Base-by-base conservation (phyloP, 2,888 invertebrate species). In the Pammene aurita region DNA sequence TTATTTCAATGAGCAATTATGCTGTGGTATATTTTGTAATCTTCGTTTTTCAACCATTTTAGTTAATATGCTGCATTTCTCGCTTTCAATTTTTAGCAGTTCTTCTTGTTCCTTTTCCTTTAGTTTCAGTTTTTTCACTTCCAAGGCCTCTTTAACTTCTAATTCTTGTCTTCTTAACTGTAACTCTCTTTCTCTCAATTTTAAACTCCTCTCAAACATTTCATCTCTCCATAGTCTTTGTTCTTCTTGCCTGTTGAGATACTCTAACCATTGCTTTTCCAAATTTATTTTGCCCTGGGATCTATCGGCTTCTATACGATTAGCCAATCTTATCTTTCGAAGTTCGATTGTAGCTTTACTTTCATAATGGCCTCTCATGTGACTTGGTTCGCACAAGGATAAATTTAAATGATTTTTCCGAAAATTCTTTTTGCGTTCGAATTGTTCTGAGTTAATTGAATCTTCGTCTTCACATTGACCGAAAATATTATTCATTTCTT, bases 251-350 rank as follows among this genome's bases (percentile, higher is more conserved):
- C 76, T 77, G 50, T 75, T 77, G 71, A 86, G 76, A 76, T 83
- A 86, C 69, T 85, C 79, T 52, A 86, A 72, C 86, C 85, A 86
- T 67, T 85, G 86, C 67, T 77, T 84, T 71, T 86, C 86, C 63
- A 86, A 75, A 65, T 80, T 78, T 65, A 85, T 78, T 78, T 85
- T 86, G n/a, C 82, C 80, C 72, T 84, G 84, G 18, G 75, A 78
- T 71, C 79, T 79, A 57, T 84, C 86, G 66, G 81, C 77, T 71
- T 86, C 82, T 71, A 86, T 84, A 76, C 84, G 79, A 52, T 80
- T 84, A 11, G 85, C 83, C 54, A 86, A 74, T 75, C 86, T 80
- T 52, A 80, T 75, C 77, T 86, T 86, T 58, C 86, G 78, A 52
- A 84, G 75, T 73, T 84, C 82, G 66, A 83, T 83, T 50, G 82